phyloP scores from a whole-genome alignment of 1,140 invertebrate species.

The Drosophila guanche region DNA sequence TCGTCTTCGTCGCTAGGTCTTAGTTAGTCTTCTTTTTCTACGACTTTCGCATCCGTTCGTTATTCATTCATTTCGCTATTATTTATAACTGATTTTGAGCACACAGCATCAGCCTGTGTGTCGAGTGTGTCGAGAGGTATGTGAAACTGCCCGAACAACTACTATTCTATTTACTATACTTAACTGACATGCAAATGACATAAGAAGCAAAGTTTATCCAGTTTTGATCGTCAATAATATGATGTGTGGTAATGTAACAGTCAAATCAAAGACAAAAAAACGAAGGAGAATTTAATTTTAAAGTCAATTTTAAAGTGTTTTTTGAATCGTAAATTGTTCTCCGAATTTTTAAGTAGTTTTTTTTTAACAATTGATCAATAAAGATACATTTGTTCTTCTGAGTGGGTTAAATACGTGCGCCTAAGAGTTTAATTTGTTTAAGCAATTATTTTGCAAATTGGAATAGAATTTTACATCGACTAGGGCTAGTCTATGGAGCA shows the following conservation, averaged over 20 bases:
- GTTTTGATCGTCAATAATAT: conserved; percentile 52
- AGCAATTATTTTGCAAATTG: no score
- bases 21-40: conserved; percentile 51
- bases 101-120: conserved; percentile 28
- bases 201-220: conserved; percentile 65
- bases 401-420: conserved; percentile 61
- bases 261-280: conserved; percentile 40
- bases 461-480: no score
- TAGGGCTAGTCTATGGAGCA: no score
- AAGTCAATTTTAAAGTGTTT: conserved; percentile 45
- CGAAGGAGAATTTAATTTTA: conserved; percentile 50
- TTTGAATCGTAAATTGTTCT: conserved; percentile 65
- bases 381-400: conserved; percentile 81
- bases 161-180: conserved; percentile 49
- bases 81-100: conserved; percentile 17
- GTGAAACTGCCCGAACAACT: conserved; percentile 45
- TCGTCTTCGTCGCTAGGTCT: conserved; percentile 61
- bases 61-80: conserved; percentile 32
- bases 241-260: conserved; percentile 24
- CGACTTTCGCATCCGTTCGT: conserved; percentile 33
- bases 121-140: conserved; percentile 24
- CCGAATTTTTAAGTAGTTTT: conserved; percentile 71
- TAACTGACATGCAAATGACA: conserved; percentile 56
- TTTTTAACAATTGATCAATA: conserved; percentile 70
- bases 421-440: not conserved